Conservation (phyloP, 2,888 invertebrate genomes). For the Campoletis raptor region DNA sequence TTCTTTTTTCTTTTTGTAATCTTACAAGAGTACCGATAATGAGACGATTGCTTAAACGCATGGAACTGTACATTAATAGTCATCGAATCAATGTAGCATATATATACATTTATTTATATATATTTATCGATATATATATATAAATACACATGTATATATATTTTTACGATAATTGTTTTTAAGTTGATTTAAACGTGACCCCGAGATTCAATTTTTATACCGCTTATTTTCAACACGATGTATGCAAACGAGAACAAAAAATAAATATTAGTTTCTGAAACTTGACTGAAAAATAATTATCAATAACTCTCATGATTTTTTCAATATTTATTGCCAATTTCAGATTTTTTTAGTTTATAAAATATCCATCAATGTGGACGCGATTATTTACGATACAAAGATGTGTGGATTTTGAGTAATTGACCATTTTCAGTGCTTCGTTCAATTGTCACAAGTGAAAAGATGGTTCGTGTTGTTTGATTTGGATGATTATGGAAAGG, state of each 20-base stretch:
- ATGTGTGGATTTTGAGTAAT: not conserved
- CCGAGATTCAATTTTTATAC: slow-evolving; percentile 80
- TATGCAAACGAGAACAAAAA: slow-evolving; percentile 79
- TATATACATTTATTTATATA: slow-evolving; percentile 27
- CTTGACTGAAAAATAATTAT: slow-evolving; percentile 45
- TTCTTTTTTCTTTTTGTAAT: slow-evolving; percentile 65
- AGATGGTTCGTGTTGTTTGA: not conserved
- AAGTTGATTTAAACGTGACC: slow-evolving; percentile 60
- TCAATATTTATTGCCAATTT: slow-evolving; percentile 27
- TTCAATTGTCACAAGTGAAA: not conserved
- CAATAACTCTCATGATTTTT: not conserved
- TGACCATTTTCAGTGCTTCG: not conserved
- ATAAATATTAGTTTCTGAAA: slow-evolving; percentile 83
- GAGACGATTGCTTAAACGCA: slow-evolving; percentile 72
- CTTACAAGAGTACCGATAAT: slow-evolving; percentile 45
- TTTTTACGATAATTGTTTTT: slow-evolving; percentile 64
- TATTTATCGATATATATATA: slow-evolving; percentile 19
- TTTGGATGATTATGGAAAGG: not conserved
- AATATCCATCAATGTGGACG: not conserved
- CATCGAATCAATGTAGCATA: slow-evolving; percentile 60
- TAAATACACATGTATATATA: slow-evolving; percentile 2
- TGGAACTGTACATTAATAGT: slow-evolving; percentile 75
- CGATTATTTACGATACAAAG: not conserved
- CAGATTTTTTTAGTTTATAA: not conserved
- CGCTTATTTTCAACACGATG: slow-evolving; percentile 82